phyloP scores from a whole-genome alignment of 2,113 vertebrate species.

The Menura novaehollandiae region DNA sequence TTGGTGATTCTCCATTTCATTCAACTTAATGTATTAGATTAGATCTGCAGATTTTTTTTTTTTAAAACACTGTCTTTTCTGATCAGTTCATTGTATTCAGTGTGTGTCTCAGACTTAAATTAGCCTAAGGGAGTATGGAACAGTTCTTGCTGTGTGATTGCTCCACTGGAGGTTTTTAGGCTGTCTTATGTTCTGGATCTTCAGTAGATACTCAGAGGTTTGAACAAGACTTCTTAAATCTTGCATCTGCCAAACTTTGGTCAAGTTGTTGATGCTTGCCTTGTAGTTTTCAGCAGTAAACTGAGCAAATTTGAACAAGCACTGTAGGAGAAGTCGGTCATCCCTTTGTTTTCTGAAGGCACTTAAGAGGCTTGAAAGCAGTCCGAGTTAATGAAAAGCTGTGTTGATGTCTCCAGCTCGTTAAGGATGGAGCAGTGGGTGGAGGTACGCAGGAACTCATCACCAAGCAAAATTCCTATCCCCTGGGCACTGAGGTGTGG shows the following conservation, averaged over 20 bases:
- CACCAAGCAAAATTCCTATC: constrained; percentile 52
- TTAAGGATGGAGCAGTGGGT: constrained; percentile 37
- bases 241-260: not conserved
- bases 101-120: not conserved
- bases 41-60: not conserved
- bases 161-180: not conserved
- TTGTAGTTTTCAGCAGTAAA: not conserved
- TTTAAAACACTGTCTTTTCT: not conserved
- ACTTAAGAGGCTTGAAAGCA: constrained; percentile 13
- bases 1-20: not conserved
- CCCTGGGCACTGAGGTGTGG: constrained; percentile 51
- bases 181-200: not conserved
- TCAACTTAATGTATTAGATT: not conserved
- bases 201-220: not conserved
- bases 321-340: not conserved
- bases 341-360: constrained; percentile 18
- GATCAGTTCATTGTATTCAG: not conserved
- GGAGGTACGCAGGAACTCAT: not conserved
- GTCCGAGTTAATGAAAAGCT: constrained; percentile 21
- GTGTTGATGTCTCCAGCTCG: constrained; percentile 11
- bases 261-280: not conserved
- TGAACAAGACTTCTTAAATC: not conserved
- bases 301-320: not conserved
- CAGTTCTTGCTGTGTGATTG: not conserved
- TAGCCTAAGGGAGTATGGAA: not conserved